Conservation (phyloP, 2,888 invertebrate genomes). For the Biston stratarius region DNA sequence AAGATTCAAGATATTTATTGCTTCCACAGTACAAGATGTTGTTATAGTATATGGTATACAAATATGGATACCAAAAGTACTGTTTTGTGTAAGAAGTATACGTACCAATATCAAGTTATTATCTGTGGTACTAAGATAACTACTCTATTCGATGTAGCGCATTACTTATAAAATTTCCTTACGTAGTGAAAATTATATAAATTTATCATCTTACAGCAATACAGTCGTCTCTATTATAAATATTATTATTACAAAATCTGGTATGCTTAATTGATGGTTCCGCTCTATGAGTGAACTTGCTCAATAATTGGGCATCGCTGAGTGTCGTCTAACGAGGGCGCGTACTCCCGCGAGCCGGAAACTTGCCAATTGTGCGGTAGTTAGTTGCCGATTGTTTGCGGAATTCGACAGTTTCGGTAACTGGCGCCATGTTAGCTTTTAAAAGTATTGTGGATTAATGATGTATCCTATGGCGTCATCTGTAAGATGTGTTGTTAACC, state of each 20-base stretch:
- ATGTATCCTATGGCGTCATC: background rate
- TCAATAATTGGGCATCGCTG: constrained; percentile 72
- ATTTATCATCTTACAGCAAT: too few species aligned
- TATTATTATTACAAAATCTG: constrained; percentile 38
- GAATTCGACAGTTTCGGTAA: constrained; percentile 25
- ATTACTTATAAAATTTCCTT: too few species aligned
- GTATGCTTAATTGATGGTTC: constrained; percentile 70
- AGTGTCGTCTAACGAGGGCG: constrained; percentile 77
- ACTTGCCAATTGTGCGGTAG: constrained; percentile 50
- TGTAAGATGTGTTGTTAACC: too few species aligned
- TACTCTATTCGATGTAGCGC: too few species aligned
- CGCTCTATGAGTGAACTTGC: constrained; percentile 65
- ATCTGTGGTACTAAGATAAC: too few species aligned
- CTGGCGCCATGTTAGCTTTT: constrained; percentile 2
- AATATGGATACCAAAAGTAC: too few species aligned
- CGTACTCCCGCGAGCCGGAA: constrained; percentile 67
- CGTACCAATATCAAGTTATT: too few species aligned
- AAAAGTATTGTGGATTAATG: background rate
- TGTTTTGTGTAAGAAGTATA: too few species aligned
- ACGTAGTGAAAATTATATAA: too few species aligned
- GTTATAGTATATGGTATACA: too few species aligned
- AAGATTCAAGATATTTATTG: too few species aligned
- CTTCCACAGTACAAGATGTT: too few species aligned
- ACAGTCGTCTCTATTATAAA: background rate
- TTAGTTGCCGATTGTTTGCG: constrained; percentile 36